Conservation (phyloP, 2,113 vertebrate species). For the Corythoichthys haematopterus region DNA sequence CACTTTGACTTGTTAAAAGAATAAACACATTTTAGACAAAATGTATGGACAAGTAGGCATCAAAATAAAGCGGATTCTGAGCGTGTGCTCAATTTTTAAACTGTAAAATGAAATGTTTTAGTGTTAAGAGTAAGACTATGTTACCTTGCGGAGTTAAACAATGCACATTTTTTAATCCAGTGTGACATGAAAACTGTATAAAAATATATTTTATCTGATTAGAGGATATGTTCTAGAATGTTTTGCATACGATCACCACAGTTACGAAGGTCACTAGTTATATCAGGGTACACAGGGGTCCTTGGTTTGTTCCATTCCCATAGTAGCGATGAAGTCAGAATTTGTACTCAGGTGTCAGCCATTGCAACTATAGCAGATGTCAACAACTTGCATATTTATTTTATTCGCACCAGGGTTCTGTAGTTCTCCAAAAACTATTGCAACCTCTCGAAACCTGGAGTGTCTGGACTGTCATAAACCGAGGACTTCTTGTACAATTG, state of each 20-base stretch:
- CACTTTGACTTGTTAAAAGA: constrained; percentile 6
- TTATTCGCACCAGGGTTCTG: not conserved
- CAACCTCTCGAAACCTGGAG: not conserved
- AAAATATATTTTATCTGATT: not conserved
- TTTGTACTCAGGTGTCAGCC: not conserved
- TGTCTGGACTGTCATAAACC: not conserved
- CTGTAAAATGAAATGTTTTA: not conserved
- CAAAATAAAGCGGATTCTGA: not conserved
- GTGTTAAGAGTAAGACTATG: constrained; percentile 7
- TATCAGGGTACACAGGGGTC: not conserved
- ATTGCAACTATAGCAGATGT: not conserved
- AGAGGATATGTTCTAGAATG: not conserved
- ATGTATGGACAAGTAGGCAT: constrained; percentile 11
- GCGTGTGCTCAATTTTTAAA: not conserved
- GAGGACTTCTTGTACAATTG: not conserved
- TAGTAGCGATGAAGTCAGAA: not conserved
- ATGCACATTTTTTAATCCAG: not conserved
- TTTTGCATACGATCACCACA: not conserved
- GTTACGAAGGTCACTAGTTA: constrained; percentile 4
- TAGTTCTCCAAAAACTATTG: not conserved
- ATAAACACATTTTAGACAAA: not conserved
- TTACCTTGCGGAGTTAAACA: not conserved
- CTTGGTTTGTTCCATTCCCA: not conserved
- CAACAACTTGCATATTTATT: not conserved
- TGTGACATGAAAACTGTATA: not conserved